These are phyloP conservation scores for Lycophotia porphyrea DNA, from an alignment of 2,888 invertebrate genomes.

Conservation along the genomic window DNA sequence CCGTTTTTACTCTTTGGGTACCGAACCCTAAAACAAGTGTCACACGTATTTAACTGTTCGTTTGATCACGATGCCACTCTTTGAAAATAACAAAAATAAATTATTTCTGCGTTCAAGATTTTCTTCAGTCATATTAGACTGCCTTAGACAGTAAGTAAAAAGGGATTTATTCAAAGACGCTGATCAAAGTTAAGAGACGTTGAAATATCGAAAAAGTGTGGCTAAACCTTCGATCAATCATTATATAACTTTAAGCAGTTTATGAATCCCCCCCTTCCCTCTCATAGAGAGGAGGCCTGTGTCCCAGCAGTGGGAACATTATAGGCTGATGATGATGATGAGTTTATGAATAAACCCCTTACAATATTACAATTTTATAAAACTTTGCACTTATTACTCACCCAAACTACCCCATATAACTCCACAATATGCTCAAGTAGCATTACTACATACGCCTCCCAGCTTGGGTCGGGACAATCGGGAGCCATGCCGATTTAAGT, in stretches of 20 bases:
- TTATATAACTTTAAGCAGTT: neutral
- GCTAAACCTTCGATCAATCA: neutral
- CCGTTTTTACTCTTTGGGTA: too few species aligned
- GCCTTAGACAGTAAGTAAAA: too few species aligned
- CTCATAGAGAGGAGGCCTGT: too few species aligned
- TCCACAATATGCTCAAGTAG: neutral
- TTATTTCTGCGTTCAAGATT: neutral
- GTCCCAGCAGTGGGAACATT: too few species aligned
- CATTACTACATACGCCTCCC: slow-evolving; percentile 44
- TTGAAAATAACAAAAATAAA: neutral
- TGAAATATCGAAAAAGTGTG: neutral
- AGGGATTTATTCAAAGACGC: too few species aligned
- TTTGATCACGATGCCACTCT: neutral
- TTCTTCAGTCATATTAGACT: too few species aligned
- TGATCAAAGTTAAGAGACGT: neutral
- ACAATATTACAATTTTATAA: neutral
- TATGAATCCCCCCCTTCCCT: too few species aligned
- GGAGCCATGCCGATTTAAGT: slow-evolving; percentile 65
- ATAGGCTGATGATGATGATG: too few species aligned
- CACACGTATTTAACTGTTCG: neutral
- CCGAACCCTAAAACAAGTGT: too few species aligned
- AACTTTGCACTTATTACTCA: neutral
- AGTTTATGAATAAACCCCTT: neutral
- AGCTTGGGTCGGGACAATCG: slow-evolving; percentile 51
- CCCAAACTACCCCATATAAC: neutral